phyloP scores from a whole-genome alignment of 1,140 invertebrate species.

The Drosophila prosaltans region DNA sequence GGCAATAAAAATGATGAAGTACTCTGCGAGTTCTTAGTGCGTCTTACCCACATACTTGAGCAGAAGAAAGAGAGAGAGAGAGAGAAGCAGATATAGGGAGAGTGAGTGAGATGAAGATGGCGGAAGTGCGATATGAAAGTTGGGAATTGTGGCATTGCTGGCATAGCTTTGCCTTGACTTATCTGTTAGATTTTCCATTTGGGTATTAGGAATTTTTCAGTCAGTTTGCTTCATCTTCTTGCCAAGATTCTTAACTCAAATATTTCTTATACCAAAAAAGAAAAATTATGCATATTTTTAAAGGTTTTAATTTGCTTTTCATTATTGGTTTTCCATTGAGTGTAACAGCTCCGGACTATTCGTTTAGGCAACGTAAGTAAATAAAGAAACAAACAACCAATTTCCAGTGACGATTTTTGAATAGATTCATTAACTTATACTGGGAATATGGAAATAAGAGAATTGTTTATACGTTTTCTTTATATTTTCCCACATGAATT shows the following conservation, averaged over 20 bases:
- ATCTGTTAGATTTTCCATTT: not conserved
- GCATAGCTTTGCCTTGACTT: constrained; percentile 36
- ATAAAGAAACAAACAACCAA: no score
- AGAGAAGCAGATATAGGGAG: not conserved
- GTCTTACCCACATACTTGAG: constrained; percentile 27
- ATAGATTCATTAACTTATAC: no score
- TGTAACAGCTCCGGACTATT: not conserved
- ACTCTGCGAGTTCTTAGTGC: constrained; percentile 52
- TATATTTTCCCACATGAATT: no score
- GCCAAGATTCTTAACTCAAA: not conserved
- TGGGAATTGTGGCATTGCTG: constrained; percentile 34
- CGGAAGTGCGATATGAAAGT: constrained; percentile 9
- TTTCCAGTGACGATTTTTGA: no score
- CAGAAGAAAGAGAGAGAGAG: not conserved
- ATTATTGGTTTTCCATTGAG: not conserved
- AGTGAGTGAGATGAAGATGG: not conserved
- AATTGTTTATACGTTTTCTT: no score
- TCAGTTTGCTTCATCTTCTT: not conserved
- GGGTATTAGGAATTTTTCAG: constrained; percentile 12
- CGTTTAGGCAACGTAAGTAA: constrained; percentile 40
- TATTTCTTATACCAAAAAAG: not conserved
- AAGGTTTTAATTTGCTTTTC: not conserved
- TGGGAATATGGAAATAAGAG: no score
- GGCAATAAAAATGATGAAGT: constrained; percentile 80
- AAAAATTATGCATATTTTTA: no score